Base-by-base conservation (phyloP, 2,888 invertebrate genomes). In the Apamea sordens region DNA sequence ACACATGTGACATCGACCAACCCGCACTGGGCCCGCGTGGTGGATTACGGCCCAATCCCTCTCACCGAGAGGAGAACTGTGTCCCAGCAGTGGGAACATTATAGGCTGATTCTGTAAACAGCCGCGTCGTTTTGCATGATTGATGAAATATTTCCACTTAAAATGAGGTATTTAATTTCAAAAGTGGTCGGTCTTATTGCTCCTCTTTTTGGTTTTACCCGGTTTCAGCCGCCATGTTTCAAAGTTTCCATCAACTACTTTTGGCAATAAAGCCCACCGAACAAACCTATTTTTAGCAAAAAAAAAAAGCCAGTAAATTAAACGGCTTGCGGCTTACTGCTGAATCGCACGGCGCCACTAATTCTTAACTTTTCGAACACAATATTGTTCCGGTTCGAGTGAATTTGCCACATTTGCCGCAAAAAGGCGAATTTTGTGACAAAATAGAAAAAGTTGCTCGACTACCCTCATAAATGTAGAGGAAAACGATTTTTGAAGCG, bases 291-390 rank as follows among this genome's bases (percentile, higher is more conserved):
- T 82, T 86, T 83, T 74, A 74, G 44, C 36, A 61, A 84, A 75
- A 83, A 68, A 68, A 36, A 63, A 64, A 28, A 36, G 13, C 44
- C 28, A 53, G 73, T 68, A 83, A 84, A 86, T 83, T 86, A 83
- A 86, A 72, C 24, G 47, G 63, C 8, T 47, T 11, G 78, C 41
- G 69, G 84, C 68, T 72, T 68, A 74, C 67, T 72, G 73, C 86
- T 61, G 74, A 85, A 74, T 76, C 65, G 84, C 68, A 72, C 61
- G 73, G 21, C 71, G 36, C 61, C 56, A 71, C 76, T 77, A 76
- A 86, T 76, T 84, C 80, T 85, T 71, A 74, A 76, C 73, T 84
- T 79, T 72, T 61, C 44, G 47, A 68, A 84, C 70, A 77, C 72
- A 80, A 80, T 84, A 74, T 83, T 83, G 73, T 67, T 80, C 59